Percentiles rank a stretch among this genome's conserved stretches.
phyloP scores from a whole-genome alignment of 2,797 vertebrate species.

The Alosa sapidissima region DNA sequence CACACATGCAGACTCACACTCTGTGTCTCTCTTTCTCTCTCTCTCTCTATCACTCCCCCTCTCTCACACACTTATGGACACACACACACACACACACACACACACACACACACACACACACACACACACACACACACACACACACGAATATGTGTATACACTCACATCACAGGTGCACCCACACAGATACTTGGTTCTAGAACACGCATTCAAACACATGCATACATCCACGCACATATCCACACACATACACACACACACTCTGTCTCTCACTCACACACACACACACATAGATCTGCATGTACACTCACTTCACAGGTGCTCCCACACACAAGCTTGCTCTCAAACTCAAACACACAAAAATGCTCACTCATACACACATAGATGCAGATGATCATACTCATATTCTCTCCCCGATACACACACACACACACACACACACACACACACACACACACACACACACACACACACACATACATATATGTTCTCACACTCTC shows the following conservation, averaged over 20 bases:
- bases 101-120: not conserved
- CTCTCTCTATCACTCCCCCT: not conserved
- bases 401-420: not conserved
- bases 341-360: not conserved
- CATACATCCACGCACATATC: not conserved
- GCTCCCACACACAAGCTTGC: constrained; percentile 2
- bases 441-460: not conserved
- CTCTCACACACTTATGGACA: not conserved
- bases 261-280: not conserved
- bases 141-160: not conserved
- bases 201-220: not conserved
- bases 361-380: not conserved
- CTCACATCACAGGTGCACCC: not conserved
- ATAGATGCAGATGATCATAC: no score
- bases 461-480: constrained; percentile 1
- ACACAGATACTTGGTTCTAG: not conserved
- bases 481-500: not conserved
- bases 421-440: not conserved
- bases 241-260: constrained; percentile 14
- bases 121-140: not conserved
- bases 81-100: not conserved
- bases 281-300: not conserved
- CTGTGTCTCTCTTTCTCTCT: not conserved
- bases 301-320: constrained; percentile 19
- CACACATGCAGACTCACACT: constrained; percentile 29